phyloP scores from a whole-genome alignment of 1,140 invertebrate genomes.

The Probaryconus sp. region DNA sequence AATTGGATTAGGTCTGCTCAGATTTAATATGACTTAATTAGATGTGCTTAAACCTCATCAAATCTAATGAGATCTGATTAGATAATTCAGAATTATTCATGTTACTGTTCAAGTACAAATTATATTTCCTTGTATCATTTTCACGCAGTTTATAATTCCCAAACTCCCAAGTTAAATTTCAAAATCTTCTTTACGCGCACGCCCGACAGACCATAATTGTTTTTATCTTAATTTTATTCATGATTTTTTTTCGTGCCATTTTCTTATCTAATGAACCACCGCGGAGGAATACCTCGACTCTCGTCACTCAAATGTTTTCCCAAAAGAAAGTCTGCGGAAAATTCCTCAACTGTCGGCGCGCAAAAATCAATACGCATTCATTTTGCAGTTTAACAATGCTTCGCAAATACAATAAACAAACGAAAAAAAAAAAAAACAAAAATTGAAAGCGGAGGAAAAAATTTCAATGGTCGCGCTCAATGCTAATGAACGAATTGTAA shows the following conservation, averaged over 20 bases:
- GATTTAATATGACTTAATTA: too few species aligned
- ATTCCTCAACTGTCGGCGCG: background rate
- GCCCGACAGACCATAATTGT: conserved; percentile 32
- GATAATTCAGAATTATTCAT: too few species aligned
- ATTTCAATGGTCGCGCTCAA: conserved; percentile 36
- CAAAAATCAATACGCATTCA: conserved; percentile 14
- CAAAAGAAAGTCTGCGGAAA: background rate
- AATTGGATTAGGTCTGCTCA: too few species aligned
- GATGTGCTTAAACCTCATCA: too few species aligned
- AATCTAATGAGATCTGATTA: too few species aligned
- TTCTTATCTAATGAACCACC: conserved; percentile 24
- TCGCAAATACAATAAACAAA: conserved; percentile 15
- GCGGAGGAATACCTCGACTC: too few species aligned
- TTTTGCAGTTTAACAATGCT: too few species aligned
- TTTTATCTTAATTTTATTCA: conserved; percentile 45
- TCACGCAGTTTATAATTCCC: too few species aligned
- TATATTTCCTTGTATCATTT: too few species aligned
- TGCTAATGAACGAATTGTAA: conserved; percentile 56
- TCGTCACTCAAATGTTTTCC: background rate
- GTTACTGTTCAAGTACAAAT: too few species aligned
- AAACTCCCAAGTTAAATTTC: too few species aligned
- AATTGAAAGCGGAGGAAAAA: conserved; percentile 23
- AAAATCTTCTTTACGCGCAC: too few species aligned
- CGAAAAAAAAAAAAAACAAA: background rate
- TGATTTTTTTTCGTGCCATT: conserved; percentile 14